Conservation (phyloP, 2,113 vertebrate genomes). For the Platichthys flesus region DNA sequence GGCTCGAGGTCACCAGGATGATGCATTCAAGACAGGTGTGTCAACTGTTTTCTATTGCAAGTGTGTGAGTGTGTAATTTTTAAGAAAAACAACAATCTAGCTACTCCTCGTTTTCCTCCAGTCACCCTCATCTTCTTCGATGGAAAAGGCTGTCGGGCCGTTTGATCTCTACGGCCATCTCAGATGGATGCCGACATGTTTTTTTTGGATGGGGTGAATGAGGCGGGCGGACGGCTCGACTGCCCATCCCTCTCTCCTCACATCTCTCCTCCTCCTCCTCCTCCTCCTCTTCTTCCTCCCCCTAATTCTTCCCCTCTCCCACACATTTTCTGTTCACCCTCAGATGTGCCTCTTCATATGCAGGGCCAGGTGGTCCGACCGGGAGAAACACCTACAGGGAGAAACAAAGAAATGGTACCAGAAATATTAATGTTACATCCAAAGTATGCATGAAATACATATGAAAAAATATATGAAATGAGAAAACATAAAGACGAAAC, state of each 20-base stretch:
- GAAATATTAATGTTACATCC: not conserved
- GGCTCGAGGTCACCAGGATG: slow-evolving; percentile 72
- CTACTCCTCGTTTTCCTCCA: slow-evolving; percentile 64
- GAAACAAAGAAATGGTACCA: slow-evolving; percentile 46
- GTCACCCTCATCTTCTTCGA: slow-evolving; percentile 4
- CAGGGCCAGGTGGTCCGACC: slow-evolving; percentile 96
- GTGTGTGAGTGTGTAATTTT: slow-evolving; percentile 64
- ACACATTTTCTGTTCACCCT: slow-evolving; percentile 41
- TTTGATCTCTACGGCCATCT: slow-evolving; percentile 14
- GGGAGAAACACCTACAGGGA: slow-evolving; percentile 93
- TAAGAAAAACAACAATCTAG: slow-evolving; percentile 79
- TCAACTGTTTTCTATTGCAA: slow-evolving; percentile 61
- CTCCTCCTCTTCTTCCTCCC: slow-evolving; percentile 27
- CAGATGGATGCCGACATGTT: slow-evolving; percentile 31
- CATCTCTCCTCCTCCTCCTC: slow-evolving; percentile 10
- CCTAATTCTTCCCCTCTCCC: slow-evolving; percentile 24
- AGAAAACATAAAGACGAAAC: not conserved
- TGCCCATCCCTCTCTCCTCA: slow-evolving; percentile 51
- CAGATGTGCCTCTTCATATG: slow-evolving; percentile 99
- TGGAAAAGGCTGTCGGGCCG: not conserved
- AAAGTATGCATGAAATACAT: not conserved
- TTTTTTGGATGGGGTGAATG: slow-evolving; percentile 48
- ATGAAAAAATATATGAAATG: not conserved
- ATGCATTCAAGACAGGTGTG: slow-evolving; percentile 61
- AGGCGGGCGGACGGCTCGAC: slow-evolving; percentile 52